Percentiles rank a stretch among this genome's conserved stretches.
Evolutionary conservation across 92 coral and sea anemone species (phyloP).

Genomic region (Porites cylindrica): DNA sequence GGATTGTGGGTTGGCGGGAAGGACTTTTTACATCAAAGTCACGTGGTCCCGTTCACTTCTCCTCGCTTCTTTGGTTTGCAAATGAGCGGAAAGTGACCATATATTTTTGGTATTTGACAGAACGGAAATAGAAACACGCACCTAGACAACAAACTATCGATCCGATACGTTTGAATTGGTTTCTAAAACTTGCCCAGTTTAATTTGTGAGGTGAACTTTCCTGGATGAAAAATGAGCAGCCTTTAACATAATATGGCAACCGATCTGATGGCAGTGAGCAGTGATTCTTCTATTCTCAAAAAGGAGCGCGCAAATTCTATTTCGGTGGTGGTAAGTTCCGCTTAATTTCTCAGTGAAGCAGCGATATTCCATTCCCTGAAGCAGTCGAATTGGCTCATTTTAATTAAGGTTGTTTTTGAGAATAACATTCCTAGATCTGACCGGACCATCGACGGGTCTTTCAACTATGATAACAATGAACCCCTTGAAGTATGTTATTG

Average conservation of each 20-base stretch:
- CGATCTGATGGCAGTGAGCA: background rate
- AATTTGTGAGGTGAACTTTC: background rate
- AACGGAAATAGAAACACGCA: constrained; percentile 49
- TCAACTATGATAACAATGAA: background rate
- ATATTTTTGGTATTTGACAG: constrained; percentile 41
- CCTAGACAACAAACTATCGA: background rate
- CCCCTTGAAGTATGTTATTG: background rate
- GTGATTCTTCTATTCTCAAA: constrained; percentile 5
- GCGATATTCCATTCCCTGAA: background rate
- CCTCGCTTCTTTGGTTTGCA: background rate
- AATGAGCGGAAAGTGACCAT: constrained; percentile 9
- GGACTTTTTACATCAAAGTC: background rate
- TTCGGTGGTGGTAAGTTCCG: background rate
- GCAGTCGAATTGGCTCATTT: background rate
- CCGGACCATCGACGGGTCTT: background rate
- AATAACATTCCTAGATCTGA: too few species aligned
- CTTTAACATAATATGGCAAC: background rate
- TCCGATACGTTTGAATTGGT: background rate
- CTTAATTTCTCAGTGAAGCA: too few species aligned
- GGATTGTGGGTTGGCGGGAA: background rate
- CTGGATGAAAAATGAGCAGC: background rate
- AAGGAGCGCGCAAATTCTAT: background rate
- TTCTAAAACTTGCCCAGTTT: background rate
- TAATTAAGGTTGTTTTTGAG: background rate
- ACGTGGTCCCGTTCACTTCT: background rate